Base-by-base conservation (phyloP, 2,113 vertebrate genomes). In the Electrona antarctica region DNA sequence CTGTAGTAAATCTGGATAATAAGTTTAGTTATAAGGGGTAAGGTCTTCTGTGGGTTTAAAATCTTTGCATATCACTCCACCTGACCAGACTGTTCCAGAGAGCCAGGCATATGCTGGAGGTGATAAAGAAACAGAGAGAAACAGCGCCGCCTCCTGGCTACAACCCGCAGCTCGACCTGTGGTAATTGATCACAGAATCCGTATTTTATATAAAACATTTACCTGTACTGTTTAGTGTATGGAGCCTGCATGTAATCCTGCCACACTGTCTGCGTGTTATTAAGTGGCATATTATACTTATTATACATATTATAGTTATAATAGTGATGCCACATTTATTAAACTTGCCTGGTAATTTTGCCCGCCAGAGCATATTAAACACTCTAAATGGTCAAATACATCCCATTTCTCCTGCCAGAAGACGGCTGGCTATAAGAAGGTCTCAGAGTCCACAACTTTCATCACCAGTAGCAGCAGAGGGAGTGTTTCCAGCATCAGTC, bases 401-500 rank as follows among this genome's bases (percentile, higher is more conserved):
- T 48, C 47, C 60, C 51, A 46, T 33, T 14, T 14, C 33, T 64
- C 57, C 45, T 56, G 71, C 45, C 76, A 98, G 97, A 46, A 79
- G 73, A 90, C 92, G 1, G 90, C 95, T 68, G 69, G 7, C 64
- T 95, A 78, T 87, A 94, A 69, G 72, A 97, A 94, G 88, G 83
- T 96, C 60, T 98, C 97, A 41, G 95, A 96, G 90, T 95, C 95
- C 48, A 93, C 91, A 7, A 84, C 91, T 69, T 76, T 91, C 69
- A 83, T 96, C 75, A 78, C 92, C 75, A 90, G 87, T 49, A 57
- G 82, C 50, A 55, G 87, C 0, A 88, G 90, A 68, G 82, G 79
- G 72, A 83, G 87, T 68, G 72, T 77, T 41, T 67, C 63, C 49
- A 21, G 55, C 45, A 58, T 46, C 28, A 78, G 67, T n/a, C 82